Percentiles rank a stretch among this genome's conserved stretches.
phyloP scores from a whole-genome alignment of 2,888 invertebrate genomes.

The Volucella bombylans region DNA sequence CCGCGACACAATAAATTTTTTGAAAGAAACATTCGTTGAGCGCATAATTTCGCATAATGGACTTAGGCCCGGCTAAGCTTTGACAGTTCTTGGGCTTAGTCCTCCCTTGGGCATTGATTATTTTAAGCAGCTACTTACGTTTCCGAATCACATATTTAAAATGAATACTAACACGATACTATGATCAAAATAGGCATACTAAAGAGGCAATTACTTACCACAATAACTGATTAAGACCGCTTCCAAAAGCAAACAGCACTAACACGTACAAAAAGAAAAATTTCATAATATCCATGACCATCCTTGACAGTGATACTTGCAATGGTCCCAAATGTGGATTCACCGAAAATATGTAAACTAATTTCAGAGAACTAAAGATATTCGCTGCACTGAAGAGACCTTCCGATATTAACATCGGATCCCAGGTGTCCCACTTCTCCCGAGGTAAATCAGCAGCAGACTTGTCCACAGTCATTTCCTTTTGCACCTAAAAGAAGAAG shows the following conservation, averaged over 20 bases:
- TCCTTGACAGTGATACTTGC: constrained; percentile 96
- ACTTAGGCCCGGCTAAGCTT: no score
- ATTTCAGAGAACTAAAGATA: constrained; percentile 97
- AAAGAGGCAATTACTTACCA: constrained; percentile 77
- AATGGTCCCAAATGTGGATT: constrained; percentile 98
- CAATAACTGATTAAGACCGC: constrained; percentile 85
- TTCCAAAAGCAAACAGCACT: constrained; percentile 97
- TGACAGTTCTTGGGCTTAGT: no score
- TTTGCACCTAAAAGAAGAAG: constrained; percentile 88
- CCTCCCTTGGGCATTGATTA: no score
- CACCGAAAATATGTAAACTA: constrained; percentile 98
- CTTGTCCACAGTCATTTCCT: constrained; percentile 86
- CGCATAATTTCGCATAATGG: no score
- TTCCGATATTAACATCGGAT: constrained; percentile 98
- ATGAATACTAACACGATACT: no score
- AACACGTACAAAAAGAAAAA: constrained; percentile 96
- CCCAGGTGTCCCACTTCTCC: constrained; percentile 98
- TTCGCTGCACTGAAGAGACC: constrained; percentile 99
- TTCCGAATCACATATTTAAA: constrained; percentile 47
- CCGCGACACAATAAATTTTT: no score
- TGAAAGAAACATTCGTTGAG: no score
- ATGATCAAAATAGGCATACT: no score
- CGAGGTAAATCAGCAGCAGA: constrained; percentile 87
- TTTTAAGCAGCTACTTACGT: background rate
- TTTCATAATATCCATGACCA: constrained; percentile 98